A percentile compares a stretch with the other conserved stretches of the same genome.
Evolutionary conservation across 2,113 vertebrate genomes (phyloP).

Genomic region (Bucco capensis): DNA sequence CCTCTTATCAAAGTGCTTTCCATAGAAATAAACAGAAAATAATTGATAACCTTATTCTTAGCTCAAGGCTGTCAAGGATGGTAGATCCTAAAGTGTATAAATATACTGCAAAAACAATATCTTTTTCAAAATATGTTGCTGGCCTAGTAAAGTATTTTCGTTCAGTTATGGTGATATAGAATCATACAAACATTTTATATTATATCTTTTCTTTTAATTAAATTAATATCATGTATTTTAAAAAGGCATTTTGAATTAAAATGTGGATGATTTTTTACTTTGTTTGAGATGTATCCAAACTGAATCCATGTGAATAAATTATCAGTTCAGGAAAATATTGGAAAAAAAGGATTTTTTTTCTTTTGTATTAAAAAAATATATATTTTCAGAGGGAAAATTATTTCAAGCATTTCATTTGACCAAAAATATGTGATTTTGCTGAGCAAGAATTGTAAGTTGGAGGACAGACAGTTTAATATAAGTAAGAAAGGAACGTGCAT

Average conservation of each 20-base stretch:
- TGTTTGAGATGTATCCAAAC: background rate
- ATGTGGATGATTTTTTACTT: background rate
- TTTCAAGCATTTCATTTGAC: background rate
- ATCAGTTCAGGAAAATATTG: background rate
- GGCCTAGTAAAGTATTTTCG: background rate
- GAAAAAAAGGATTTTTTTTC: background rate
- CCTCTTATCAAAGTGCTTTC: conserved; percentile 37
- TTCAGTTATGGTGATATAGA: background rate
- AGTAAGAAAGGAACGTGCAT: background rate
- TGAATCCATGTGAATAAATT: background rate
- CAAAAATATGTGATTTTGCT: background rate
- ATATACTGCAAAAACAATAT: background rate
- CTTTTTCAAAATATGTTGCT: background rate
- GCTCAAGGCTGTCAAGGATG: conserved; percentile 2
- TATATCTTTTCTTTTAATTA: background rate
- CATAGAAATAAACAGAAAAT: conserved; percentile 50
- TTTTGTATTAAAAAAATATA: background rate
- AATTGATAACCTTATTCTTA: conserved; percentile 27
- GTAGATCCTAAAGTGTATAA: background rate
- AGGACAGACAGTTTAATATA: background rate
- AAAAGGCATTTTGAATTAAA: background rate
- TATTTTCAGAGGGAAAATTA: background rate
- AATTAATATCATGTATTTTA: background rate
- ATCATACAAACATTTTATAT: background rate
- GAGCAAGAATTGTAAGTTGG: background rate